Evolutionary conservation across 1,140 invertebrate genomes (phyloP), one percentile per base, ranked within the genome.

Genomic region (Drosophila lacteicornis): DNA sequence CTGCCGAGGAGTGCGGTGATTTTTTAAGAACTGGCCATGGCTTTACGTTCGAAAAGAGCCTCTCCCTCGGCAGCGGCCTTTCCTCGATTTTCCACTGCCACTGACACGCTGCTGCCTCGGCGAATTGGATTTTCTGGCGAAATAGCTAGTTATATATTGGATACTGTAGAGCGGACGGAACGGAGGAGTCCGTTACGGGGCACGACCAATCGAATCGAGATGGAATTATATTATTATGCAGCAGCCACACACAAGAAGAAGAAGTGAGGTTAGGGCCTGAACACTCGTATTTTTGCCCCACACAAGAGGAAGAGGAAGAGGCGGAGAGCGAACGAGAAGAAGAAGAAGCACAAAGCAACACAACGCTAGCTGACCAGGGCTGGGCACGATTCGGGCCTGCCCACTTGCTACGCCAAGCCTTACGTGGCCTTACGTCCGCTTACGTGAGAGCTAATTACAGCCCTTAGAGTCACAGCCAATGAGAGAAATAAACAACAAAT

Each of bases 161-260:
- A 40, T 56, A 11, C 22, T 40, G 13, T 9, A 25, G 33, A 40
- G 11, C 53, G 33, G 33, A 27, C n/a, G 19, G 38, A 75, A 61
- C 65, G 33, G 43, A 56, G 45, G 45, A 69, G 36, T 40, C 22
- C 33, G 33, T 69, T 36, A 45, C 57, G 43, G 68, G 56, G 56
- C 63, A 70, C 75, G 66, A 65, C 75, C 78, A 78, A 79, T 79
- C 36, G 65, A 78, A 79, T 79, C 22, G 65, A 33, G 70, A 79
- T 79, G n/a, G 67, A 62, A 73, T 63, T 79, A 67, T 63, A 79
- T 79, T 79, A 79, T 79, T 79, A 79, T 79, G 76, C 76, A 79
- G 76, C 76, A 77, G 73, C 69, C 69, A 73, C 66, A 58, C 66
- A 59, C 49, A 70, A 68, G 67, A 67, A 68, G 67, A 70, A 69